Evolutionary conservation across 2,797 vertebrate species (phyloP).

Genomic region (Takifugu ocellatus): DNA sequence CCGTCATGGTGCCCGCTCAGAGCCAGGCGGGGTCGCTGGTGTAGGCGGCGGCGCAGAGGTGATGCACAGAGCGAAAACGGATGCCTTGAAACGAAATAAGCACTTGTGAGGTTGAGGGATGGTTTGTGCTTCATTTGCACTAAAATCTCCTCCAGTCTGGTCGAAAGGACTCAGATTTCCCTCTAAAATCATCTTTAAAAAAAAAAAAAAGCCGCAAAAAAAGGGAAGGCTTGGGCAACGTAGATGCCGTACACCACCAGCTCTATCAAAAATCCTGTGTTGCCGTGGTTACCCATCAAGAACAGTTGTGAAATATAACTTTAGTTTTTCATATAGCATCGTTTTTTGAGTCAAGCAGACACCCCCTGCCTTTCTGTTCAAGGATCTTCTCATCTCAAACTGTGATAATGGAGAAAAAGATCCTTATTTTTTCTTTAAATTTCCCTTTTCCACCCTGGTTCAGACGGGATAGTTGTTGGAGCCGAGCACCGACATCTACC

Average conservation of each 20-base stretch:
- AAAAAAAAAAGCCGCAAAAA: too few relatives aligned
- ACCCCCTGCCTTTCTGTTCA: conserved; percentile 7
- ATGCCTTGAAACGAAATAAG: conserved; percentile 44
- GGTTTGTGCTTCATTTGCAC: conserved; percentile 28
- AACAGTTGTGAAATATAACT: too few relatives aligned
- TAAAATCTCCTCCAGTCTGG: conserved; percentile 7
- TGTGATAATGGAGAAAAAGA: conserved; percentile 35
- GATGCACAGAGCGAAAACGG: conserved; percentile 18
- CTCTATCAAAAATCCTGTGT: too few relatives aligned
- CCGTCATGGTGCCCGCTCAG: conserved; percentile 87
- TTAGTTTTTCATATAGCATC: too few relatives aligned
- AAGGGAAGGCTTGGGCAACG: too few relatives aligned
- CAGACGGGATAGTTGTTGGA: conserved; percentile 13
- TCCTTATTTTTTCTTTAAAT: neutral
- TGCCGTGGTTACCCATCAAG: too few relatives aligned
- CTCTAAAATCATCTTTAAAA: neutral
- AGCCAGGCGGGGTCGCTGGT: conserved; percentile 91
- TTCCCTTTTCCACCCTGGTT: conserved; percentile 9
- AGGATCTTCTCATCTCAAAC: conserved; percentile 39
- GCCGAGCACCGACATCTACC: conserved; percentile 3
- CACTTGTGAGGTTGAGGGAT: conserved; percentile 26
- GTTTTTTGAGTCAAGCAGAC: too few relatives aligned
- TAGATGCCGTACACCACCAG: too few relatives aligned
- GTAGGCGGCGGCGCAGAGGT: conserved; percentile 58
- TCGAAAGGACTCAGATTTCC: conserved; percentile 4